phyloP scores from a whole-genome alignment of 2,888 invertebrate species.

The Zygogramma bicolorata region DNA sequence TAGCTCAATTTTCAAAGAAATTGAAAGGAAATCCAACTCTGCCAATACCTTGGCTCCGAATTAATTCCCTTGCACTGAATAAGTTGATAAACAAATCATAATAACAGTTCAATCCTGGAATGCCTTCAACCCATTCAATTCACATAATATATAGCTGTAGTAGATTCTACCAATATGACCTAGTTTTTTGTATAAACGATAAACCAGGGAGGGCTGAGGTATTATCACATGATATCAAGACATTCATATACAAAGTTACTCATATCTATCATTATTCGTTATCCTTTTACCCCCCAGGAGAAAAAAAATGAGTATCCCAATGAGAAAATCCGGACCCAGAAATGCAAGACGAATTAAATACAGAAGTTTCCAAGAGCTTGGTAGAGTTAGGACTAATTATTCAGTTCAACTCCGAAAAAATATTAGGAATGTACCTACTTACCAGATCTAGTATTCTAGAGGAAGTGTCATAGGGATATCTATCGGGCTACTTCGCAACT shows the following conservation, averaged over 20 bases:
- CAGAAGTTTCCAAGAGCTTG: background rate
- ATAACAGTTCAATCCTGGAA: background rate
- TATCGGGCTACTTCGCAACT: constrained; percentile 31
- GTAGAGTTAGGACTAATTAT: background rate
- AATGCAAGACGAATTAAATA: no score
- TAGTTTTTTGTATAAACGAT: no score
- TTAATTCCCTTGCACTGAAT: no score
- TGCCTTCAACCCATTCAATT: background rate
- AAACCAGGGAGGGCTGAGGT: no score
- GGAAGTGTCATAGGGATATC: constrained; percentile 19
- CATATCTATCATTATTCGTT: background rate
- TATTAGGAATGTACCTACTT: constrained; percentile 17
- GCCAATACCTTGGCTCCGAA: no score
- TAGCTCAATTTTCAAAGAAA: no score
- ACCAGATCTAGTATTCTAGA: constrained; percentile 19
- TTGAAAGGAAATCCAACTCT: no score
- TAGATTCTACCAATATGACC: background rate
- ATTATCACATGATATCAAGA: no score
- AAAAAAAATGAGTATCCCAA: no score
- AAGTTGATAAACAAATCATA: background rate
- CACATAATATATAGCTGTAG: background rate
- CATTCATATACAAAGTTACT: no score
- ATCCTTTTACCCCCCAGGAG: background rate
- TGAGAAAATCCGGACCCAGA: no score
- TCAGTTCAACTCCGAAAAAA: background rate